phyloP scores from a whole-genome alignment of 2,888 invertebrate species.

The Cheilosia pagana region DNA sequence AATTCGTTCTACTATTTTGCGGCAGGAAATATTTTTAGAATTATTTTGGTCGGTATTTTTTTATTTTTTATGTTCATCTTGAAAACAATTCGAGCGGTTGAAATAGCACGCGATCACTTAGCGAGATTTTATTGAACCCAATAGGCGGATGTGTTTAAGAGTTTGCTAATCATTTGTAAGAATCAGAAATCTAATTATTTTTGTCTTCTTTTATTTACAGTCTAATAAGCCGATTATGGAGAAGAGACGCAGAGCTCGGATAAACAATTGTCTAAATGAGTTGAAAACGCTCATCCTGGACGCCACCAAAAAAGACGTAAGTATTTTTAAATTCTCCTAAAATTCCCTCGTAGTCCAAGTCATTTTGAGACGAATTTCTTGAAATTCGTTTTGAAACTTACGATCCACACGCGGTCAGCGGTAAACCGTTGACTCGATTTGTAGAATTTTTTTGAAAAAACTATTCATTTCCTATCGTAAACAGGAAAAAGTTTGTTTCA shows the following conservation, averaged over 20 bases:
- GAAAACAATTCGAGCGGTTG: not conserved
- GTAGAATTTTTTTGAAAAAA: too few species aligned
- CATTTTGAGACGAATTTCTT: not conserved
- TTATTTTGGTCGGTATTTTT: slow-evolving; percentile 17
- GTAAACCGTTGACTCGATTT: too few species aligned
- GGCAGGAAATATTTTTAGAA: slow-evolving; percentile 62
- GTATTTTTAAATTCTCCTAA: slow-evolving; percentile 82
- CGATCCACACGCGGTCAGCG: not conserved
- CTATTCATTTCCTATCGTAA: too few species aligned
- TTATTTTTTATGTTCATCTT: slow-evolving; percentile 11
- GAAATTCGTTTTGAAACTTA: not conserved
- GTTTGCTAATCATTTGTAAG: not conserved
- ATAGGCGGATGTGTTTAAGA: slow-evolving; percentile 6
- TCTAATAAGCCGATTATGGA: slow-evolving; percentile 97
- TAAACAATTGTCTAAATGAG: slow-evolving; percentile 94
- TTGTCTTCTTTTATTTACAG: slow-evolving; percentile 84
- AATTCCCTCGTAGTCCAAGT: not conserved
- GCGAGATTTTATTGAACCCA: not conserved
- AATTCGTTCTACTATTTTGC: slow-evolving; percentile 31
- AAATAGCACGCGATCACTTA: slow-evolving; percentile 53
- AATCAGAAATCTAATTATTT: slow-evolving; percentile 11
- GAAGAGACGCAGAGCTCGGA: slow-evolving; percentile 93
- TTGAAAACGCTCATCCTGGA: slow-evolving; percentile 93
- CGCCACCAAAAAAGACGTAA: slow-evolving; percentile 95
- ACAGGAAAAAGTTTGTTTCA: too few species aligned